Evolutionary conservation across 1,140 invertebrate species (phyloP), one percentile per base, ranked within the genome.

Genomic region (Venustaconcha ellipsiformis): DNA sequence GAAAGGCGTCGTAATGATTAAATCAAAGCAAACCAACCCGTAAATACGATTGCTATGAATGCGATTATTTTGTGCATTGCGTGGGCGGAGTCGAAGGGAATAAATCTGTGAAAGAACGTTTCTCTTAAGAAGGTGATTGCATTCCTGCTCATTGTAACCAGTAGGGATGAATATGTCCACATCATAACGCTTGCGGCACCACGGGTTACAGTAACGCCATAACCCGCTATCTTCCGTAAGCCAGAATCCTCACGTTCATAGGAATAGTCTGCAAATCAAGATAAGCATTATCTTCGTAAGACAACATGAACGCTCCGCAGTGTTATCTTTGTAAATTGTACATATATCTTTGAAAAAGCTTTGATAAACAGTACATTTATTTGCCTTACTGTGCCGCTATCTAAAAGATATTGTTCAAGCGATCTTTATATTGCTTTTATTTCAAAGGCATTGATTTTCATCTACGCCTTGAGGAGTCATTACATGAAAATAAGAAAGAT

Each of bases 61-160:
- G 97, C 98, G 0, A 97, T 96, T 67, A 99, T 97, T 90, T 99
- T 99, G 90, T 99, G 98, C 86, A 99, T 99, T 83, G 97, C 95
- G 48, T 99, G 97, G 78, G 98, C 96, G 0, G 97, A 95, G 88
- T 99, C 98, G 15, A 99, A 91, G 0, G 98, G 98, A 68, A 99
- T 97, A 88, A 99, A 99, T 82, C 98, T 96, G 84, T 99, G 97
- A n/a, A 99, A 94, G 14, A 97, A 95, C 76, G 98, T 98, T 88
- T 99, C 98, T 90, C 99, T 96, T 1, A 99, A 90, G 87, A 97
- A 97, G 0, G 98, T 99, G 57, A 99, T 92, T 6, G 98, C 91
- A 90, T 99, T 99, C 64, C 97, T 93, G 14, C 97, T 99, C 96
- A 99, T 99, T 17, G 98, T 99, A 4, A 99, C 89, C 48, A 99